Conservation (phyloP, 1,140 invertebrate genomes). For the Trinorchestia longiramus region DNA sequence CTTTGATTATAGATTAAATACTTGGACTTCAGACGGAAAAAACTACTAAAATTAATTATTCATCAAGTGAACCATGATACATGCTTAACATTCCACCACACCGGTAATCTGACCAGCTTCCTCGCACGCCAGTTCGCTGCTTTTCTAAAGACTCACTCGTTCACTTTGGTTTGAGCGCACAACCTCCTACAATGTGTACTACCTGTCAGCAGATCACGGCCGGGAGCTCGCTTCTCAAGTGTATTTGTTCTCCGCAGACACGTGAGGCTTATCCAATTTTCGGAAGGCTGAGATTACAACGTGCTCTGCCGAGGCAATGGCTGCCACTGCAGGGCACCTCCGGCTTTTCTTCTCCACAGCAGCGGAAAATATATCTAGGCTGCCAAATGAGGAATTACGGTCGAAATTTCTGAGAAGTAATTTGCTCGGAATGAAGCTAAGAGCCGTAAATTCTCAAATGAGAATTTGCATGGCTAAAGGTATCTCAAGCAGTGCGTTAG, state of each 20-base stretch:
- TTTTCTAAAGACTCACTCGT: neutral
- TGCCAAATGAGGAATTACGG: neutral
- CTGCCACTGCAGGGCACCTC: neutral
- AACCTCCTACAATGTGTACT: neutral
- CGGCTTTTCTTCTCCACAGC: neutral
- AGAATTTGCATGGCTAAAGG: neutral
- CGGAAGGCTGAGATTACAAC: neutral
- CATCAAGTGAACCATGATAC: neutral
- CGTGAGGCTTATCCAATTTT: neutral
- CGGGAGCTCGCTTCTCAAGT: neutral
- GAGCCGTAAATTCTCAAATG: neutral
- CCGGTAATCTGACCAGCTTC: neutral
- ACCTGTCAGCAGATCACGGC: neutral
- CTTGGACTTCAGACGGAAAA: too few species aligned
- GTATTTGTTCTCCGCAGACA: neutral
- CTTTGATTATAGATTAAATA: too few species aligned
- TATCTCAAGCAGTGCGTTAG: neutral
- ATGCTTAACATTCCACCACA: neutral
- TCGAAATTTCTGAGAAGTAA: neutral
- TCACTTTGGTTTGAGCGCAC: neutral
- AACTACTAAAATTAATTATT: neutral
- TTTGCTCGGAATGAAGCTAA: neutral
- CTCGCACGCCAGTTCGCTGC: neutral
- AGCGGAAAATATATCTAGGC: neutral
- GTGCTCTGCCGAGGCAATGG: neutral